A percentile compares a stretch with the other conserved stretches of the same genome.
These are phyloP conservation scores for Grammomys surdaster DNA, from an alignment of 2,113 vertebrate species.

Conservation along the genomic window DNA sequence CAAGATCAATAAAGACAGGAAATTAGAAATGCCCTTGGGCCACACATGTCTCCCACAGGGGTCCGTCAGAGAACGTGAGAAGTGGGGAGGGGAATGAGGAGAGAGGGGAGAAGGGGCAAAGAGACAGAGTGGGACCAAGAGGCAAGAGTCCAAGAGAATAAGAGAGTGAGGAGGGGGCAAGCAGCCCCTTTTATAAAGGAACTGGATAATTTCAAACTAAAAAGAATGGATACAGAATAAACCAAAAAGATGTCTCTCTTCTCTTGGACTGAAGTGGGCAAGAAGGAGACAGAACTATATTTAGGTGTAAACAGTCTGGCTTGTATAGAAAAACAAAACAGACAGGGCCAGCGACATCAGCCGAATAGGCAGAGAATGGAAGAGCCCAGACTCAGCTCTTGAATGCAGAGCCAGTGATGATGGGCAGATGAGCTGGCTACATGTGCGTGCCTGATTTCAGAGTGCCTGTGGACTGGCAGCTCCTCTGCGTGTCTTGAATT, in stretches of 20 bases:
- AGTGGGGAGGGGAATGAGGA: neutral
- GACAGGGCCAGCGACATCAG: neutral
- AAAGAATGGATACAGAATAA: conserved; percentile 19
- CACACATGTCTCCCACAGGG: neutral
- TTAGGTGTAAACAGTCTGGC: neutral
- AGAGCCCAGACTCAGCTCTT: neutral
- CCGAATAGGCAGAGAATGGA: neutral
- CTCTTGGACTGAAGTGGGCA: neutral
- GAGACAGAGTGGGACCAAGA: too few species aligned
- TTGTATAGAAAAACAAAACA: neutral
- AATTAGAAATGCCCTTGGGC: conserved; percentile 51
- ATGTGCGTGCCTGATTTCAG: neutral
- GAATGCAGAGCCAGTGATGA: neutral
- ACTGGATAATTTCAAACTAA: conserved; percentile 10
- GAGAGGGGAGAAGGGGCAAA: neutral
- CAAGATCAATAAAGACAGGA: neutral
- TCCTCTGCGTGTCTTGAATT: neutral
- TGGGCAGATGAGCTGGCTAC: neutral
- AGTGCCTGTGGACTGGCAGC: neutral
- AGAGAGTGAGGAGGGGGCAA: too few species aligned
- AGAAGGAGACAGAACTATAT: neutral
- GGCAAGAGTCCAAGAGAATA: too few species aligned
- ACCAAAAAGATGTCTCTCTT: neutral
- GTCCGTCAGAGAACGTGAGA: neutral
- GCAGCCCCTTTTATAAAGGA: neutral